A percentile compares a stretch with the other conserved stretches of the same genome.
Evolutionary conservation across 2,888 invertebrate species (phyloP).

Genomic region (Proisotoma minuta): DNA sequence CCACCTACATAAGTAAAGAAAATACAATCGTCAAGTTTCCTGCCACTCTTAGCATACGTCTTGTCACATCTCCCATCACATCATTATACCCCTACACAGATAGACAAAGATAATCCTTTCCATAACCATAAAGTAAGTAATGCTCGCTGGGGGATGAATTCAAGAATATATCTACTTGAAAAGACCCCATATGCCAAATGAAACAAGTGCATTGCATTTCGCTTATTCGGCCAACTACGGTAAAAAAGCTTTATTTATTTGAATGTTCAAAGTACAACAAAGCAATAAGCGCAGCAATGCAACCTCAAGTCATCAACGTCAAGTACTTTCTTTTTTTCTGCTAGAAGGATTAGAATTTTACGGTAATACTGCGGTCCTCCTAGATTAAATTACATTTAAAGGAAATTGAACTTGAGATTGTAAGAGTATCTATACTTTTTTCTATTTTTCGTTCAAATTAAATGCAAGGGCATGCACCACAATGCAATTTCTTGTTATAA

Average conservation of each 20-base stretch:
- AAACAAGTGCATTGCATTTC: not conserved
- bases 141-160: slow-evolving; percentile 14
- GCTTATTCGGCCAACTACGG: not conserved
- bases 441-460: not conserved
- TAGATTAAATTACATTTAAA: slow-evolving; percentile 9
- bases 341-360: not conserved
- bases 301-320: slow-evolving; percentile 6
- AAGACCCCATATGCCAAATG: not conserved
- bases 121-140: slow-evolving; percentile 19
- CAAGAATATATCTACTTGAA: not conserved
- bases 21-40: not conserved
- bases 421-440: no score
- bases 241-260: slow-evolving; percentile 1
- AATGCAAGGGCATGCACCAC: not conserved
- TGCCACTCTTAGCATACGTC: not conserved
- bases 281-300: not conserved
- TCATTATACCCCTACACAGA: slow-evolving; percentile 1
- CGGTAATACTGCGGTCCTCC: not conserved
- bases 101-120: slow-evolving; percentile 11
- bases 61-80: slow-evolving; percentile 1
- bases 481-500: not conserved
- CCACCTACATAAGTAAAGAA: slow-evolving; percentile 22
- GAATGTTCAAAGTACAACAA: slow-evolving; percentile 9
- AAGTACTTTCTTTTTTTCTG: not conserved
- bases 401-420: slow-evolving; percentile 5